phyloP scores from a whole-genome alignment of 2,888 invertebrate genomes.

The Cotesia congregata region DNA sequence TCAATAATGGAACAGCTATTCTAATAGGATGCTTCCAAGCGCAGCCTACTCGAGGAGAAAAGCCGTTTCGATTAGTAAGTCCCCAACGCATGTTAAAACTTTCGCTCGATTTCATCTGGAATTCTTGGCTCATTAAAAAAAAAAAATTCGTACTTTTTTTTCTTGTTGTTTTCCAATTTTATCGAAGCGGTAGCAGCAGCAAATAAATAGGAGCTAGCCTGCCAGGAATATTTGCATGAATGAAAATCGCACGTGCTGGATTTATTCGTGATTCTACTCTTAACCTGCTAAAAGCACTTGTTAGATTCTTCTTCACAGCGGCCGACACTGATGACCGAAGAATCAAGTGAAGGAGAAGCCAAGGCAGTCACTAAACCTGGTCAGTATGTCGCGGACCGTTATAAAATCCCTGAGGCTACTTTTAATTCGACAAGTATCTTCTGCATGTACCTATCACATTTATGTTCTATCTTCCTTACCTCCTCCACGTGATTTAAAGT shows the following conservation, averaged over 20 bases:
- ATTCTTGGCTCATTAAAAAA: slow-evolving; percentile 25
- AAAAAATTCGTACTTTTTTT: slow-evolving; percentile 5
- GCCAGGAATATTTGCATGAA: slow-evolving; percentile 35
- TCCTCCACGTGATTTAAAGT: background rate
- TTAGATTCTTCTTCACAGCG: slow-evolving; percentile 7
- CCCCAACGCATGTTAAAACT: slow-evolving; percentile 21
- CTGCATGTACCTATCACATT: background rate
- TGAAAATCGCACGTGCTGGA: slow-evolving; percentile 34
- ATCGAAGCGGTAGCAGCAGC: background rate
- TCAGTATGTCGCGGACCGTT: slow-evolving; percentile 67
- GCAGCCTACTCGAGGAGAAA: slow-evolving; percentile 25
- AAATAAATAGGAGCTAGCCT: slow-evolving; percentile 11
- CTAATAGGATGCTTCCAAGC: background rate
- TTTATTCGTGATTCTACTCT: background rate
- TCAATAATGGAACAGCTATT: slow-evolving; percentile 17
- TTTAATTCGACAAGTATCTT: slow-evolving; percentile 61
- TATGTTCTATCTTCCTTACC: background rate
- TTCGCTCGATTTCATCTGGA: slow-evolving; percentile 22
- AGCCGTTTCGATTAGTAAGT: slow-evolving; percentile 22
- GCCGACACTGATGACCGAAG: background rate
- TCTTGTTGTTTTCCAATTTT: background rate
- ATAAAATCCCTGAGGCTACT: slow-evolving; percentile 63
- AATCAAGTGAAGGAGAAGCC: slow-evolving; percentile 35
- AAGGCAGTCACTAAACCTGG: slow-evolving; percentile 39
- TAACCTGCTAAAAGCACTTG: slow-evolving; percentile 22